phyloP scores from a whole-genome alignment of 2,113 vertebrate genomes.

The Buteo buteo region DNA sequence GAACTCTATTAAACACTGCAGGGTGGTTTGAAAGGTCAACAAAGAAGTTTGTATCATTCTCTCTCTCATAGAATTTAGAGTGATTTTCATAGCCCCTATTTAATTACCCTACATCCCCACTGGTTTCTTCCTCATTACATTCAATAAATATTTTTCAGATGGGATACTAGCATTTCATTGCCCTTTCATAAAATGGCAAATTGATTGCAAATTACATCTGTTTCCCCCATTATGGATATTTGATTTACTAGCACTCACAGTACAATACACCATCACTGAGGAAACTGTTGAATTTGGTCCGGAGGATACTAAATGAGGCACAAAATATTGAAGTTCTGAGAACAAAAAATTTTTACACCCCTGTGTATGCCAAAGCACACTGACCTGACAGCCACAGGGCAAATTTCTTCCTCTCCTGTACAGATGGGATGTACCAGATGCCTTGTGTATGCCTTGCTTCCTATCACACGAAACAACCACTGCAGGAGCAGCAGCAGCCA shows the following conservation, averaged over 20 bases:
- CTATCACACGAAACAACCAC: neutral
- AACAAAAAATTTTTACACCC: neutral
- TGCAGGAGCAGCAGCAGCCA: neutral
- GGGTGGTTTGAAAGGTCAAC: neutral
- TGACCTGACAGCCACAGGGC: neutral
- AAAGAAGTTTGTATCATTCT: neutral
- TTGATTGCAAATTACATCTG: neutral
- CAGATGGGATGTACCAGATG: neutral
- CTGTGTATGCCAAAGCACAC: neutral
- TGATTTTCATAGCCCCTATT: neutral
- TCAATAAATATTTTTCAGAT: slow-evolving; percentile 8
- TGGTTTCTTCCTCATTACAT: neutral
- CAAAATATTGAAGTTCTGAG: neutral
- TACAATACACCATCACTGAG: neutral
- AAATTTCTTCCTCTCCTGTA: neutral
- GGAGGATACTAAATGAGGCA: neutral
- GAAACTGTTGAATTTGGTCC: neutral
- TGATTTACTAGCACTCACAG: neutral
- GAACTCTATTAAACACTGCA: neutral
- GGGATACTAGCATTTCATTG: neutral
- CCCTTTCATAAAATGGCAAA: neutral
- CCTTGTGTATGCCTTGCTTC: neutral
- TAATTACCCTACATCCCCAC: neutral
- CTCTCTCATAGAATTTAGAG: neutral
- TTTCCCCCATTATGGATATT: neutral